Evolutionary conservation across 2,888 invertebrate species (phyloP).

Genomic region (Digitonthophagus gazella): DNA sequence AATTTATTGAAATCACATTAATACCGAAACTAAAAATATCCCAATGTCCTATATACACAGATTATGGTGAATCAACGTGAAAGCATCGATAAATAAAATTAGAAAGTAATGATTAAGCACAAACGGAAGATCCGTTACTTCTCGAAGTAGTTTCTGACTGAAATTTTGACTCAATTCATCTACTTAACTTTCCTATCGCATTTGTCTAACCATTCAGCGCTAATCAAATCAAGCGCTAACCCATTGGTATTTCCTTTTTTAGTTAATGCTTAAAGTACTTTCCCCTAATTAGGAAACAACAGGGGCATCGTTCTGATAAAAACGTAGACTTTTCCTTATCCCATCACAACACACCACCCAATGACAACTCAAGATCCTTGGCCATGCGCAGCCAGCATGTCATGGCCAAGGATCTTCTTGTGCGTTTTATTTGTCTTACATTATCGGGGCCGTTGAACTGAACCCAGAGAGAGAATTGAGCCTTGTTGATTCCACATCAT

Average conservation of each 20-base stretch:
- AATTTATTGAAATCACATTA: not conserved
- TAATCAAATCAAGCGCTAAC: too few relatives aligned
- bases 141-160: not conserved
- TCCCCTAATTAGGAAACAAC: conserved; percentile 1
- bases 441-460: conserved; percentile 10
- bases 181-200: too few relatives aligned
- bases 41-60: not conserved
- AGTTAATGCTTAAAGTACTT: not conserved
- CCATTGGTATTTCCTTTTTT: too few relatives aligned
- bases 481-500: not conserved
- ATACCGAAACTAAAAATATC: not conserved
- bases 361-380: not conserved
- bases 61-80: conserved; percentile 12
- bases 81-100: conserved; percentile 16
- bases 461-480: not conserved
- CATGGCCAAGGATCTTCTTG: not conserved
- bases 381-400: too few relatives aligned
- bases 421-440: conserved; percentile 13
- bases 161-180: not conserved
- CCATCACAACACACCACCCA: not conserved
- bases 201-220: too few relatives aligned
- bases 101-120: conserved; percentile 16
- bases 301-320: conserved; percentile 11
- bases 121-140: conserved; percentile 3
- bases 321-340: conserved; percentile 8